A percentile compares a stretch with the other conserved stretches of the same genome.
phyloP scores from a whole-genome alignment of 1,140 invertebrate genomes.

The Cherax destructor region DNA sequence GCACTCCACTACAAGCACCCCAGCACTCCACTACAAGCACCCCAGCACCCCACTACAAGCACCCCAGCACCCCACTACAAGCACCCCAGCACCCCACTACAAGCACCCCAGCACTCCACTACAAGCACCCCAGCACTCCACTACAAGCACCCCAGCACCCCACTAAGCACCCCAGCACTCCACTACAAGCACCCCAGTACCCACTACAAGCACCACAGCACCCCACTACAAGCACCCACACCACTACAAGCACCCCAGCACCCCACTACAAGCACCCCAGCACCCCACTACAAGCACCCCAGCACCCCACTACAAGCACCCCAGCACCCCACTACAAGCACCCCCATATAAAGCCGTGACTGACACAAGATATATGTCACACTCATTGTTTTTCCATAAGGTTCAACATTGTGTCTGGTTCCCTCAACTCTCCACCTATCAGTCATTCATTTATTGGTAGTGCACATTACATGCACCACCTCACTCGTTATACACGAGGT shows the following conservation, averaged over 20 bases:
- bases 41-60: no score
- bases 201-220: no score
- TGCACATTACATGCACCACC: not conserved
- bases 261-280: no score
- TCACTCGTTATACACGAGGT: no score
- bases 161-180: not conserved
- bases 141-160: not conserved
- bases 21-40: no score
- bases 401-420: slow-evolving; percentile 2
- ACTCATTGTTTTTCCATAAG: not conserved
- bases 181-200: not conserved
- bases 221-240: no score
- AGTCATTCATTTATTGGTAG: not conserved
- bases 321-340: not conserved
- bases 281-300: not conserved
- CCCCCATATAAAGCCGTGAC: not conserved
- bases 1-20: no score
- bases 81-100: no score
- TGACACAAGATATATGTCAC: not conserved
- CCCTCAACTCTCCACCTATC: not conserved
- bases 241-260: no score
- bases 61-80: no score
- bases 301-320: not conserved
- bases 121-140: not conserved
- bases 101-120: not conserved